These are phyloP conservation scores for Merluccius polli DNA, from an alignment of 2,797 vertebrate species.

Conservation along the genomic window DNA sequence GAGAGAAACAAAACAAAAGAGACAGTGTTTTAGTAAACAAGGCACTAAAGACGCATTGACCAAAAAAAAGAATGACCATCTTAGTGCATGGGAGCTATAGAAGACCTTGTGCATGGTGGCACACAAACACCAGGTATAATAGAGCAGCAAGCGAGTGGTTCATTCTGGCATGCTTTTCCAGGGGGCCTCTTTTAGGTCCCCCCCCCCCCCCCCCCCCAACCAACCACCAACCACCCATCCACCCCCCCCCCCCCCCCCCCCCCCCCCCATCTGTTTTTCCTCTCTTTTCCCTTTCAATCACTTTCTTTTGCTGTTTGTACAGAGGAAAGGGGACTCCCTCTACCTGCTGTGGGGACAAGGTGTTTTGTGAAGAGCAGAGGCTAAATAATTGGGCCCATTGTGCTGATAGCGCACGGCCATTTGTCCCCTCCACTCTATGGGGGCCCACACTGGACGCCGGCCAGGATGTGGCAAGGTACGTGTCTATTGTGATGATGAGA, in stretches of 20 bases:
- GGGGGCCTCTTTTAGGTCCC: slow-evolving; percentile 62
- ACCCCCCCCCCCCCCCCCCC: slow-evolving; percentile 49
- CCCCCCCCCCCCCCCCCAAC: slow-evolving; percentile 52
- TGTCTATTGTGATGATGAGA: slow-evolving; percentile 67
- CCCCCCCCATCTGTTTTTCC: slow-evolving; percentile 65
- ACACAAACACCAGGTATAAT: slow-evolving; percentile 69
- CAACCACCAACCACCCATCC: not conserved
- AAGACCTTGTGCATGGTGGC: slow-evolving; percentile 55
- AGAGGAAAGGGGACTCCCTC: slow-evolving; percentile 70
- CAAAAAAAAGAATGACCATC: slow-evolving; percentile 50
- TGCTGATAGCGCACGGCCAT: slow-evolving; percentile 66
- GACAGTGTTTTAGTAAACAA: slow-evolving; percentile 38
- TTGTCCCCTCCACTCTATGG: slow-evolving; percentile 65
- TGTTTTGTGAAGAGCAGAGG: slow-evolving; percentile 64
- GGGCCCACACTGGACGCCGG: slow-evolving; percentile 64
- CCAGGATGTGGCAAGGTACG: slow-evolving; percentile 63
- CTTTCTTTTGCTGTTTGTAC: slow-evolving; percentile 72
- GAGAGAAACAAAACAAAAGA: slow-evolving; percentile 1
- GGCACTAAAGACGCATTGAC: slow-evolving; percentile 40
- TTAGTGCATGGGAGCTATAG: slow-evolving; percentile 36
- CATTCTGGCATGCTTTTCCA: slow-evolving; percentile 61
- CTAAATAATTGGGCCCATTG: slow-evolving; percentile 73
- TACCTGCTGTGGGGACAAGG: slow-evolving; percentile 75
- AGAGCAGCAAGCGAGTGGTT: slow-evolving; percentile 65
- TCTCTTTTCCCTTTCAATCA: slow-evolving; percentile 62